Evolutionary conservation across 2,888 invertebrate genomes (phyloP).

Genomic region (Dione juno): DNA sequence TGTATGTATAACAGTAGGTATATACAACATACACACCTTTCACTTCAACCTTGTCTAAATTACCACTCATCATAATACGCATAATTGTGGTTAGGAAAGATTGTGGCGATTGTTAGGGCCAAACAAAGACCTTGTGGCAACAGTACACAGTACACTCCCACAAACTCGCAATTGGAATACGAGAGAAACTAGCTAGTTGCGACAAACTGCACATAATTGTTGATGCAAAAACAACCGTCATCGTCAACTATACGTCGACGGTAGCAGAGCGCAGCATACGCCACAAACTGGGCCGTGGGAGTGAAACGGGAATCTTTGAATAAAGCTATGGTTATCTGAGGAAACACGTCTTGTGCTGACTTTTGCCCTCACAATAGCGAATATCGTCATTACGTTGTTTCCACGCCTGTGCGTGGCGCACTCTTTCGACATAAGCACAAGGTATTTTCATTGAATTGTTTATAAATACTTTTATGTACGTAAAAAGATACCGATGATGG

Average conservation of each 20-base stretch:
- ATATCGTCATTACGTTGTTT: constrained; percentile 75
- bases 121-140: constrained; percentile 71
- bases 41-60: constrained; percentile 60
- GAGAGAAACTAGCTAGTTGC: constrained; percentile 67
- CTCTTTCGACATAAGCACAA: constrained; percentile 78
- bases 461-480: not conserved
- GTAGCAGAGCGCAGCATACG: constrained; percentile 67
- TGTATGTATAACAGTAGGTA: constrained; percentile 1
- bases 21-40: constrained; percentile 50
- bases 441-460: constrained; percentile 20
- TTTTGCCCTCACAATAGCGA: constrained; percentile 64
- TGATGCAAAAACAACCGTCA: constrained; percentile 79
- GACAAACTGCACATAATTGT: constrained; percentile 79
- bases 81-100: constrained; percentile 61
- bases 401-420: constrained; percentile 74
- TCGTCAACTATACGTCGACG: constrained; percentile 61
- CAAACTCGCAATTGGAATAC: constrained; percentile 77
- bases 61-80: constrained; percentile 61
- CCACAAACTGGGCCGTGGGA: constrained; percentile 80
- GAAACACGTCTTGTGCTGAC: constrained; percentile 62
- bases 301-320: constrained; percentile 77
- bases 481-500: not conserved
- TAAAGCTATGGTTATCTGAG: constrained; percentile 62
- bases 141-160: constrained; percentile 60
- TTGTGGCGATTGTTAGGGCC: constrained; percentile 69